Evolutionary conservation across 2,797 vertebrate species (phyloP).

Genomic region (Sphenopsis melanotis): DNA sequence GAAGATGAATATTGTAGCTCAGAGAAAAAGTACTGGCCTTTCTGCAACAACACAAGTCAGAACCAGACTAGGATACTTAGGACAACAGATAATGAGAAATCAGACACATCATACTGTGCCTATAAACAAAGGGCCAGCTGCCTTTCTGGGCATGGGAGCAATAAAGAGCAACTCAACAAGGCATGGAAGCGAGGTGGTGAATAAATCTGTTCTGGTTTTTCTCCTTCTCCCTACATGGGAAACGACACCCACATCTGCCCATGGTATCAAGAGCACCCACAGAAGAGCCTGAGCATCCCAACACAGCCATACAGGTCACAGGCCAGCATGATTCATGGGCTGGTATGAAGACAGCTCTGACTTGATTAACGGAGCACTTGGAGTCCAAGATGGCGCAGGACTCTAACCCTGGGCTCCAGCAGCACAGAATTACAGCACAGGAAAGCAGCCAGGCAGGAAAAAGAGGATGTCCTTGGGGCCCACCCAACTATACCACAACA

Average conservation of each 20-base stretch:
- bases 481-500: not conserved
- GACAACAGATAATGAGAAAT: not conserved
- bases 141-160: not conserved
- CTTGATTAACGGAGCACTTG: not conserved
- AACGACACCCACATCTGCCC: not conserved
- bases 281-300: not conserved
- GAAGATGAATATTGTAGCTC: not conserved
- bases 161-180: not conserved
- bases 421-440: not conserved
- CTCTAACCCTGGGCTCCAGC: not conserved
- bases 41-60: not conserved
- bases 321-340: not conserved
- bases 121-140: not conserved
- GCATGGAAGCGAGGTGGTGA: not conserved
- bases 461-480: not conserved
- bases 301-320: not conserved
- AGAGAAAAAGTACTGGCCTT: not conserved
- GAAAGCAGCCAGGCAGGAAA: not conserved
- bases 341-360: not conserved
- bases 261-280: not conserved
- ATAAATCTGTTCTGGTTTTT: not conserved
- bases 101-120: fast-evolving
- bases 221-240: not conserved
- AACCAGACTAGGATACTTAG: not conserved
- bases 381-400: not conserved